phyloP scores from a whole-genome alignment of 2,113 vertebrate genomes.

The Oenanthe melanoleuca region DNA sequence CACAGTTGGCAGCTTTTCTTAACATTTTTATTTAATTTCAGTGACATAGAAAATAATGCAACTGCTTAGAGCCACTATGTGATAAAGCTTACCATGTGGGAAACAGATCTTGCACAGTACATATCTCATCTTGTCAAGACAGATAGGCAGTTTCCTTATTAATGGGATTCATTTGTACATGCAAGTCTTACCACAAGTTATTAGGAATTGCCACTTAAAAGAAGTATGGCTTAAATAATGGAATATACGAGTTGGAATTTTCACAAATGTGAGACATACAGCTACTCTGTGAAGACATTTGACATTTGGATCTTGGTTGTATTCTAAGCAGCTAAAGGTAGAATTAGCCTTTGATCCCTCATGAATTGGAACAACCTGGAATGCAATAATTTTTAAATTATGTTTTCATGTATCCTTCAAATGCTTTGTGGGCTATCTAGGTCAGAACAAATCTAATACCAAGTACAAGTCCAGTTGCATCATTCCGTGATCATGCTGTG shows the following conservation, averaged over 20 bases:
- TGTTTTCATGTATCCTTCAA: neutral
- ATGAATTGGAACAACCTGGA: neutral
- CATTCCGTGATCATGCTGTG: neutral
- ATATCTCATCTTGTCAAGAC: neutral
- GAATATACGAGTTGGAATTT: neutral
- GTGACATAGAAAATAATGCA: neutral
- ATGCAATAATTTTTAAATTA: neutral
- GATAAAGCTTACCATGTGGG: neutral
- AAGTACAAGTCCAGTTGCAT: neutral
- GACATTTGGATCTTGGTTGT: neutral
- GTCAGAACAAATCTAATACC: neutral
- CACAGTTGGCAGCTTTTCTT: neutral
- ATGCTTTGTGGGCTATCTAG: neutral
- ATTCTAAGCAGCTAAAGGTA: neutral
- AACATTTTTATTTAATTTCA: constrained; percentile 14
- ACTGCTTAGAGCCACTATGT: neutral
- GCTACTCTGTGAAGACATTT: constrained; percentile 2
- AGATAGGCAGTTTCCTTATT: neutral
- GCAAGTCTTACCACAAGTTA: neutral
- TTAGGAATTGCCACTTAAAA: neutral
- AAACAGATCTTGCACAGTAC: neutral
- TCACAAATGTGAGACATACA: neutral
- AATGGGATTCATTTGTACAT: constrained; percentile 30
- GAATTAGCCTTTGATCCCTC: constrained; percentile 48
- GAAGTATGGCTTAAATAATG: neutral